Evolutionary conservation across 2,113 vertebrate species (phyloP), one percentile per base, ranked within the genome.

Genomic region (Phalacrocorax pelagicus): DNA sequence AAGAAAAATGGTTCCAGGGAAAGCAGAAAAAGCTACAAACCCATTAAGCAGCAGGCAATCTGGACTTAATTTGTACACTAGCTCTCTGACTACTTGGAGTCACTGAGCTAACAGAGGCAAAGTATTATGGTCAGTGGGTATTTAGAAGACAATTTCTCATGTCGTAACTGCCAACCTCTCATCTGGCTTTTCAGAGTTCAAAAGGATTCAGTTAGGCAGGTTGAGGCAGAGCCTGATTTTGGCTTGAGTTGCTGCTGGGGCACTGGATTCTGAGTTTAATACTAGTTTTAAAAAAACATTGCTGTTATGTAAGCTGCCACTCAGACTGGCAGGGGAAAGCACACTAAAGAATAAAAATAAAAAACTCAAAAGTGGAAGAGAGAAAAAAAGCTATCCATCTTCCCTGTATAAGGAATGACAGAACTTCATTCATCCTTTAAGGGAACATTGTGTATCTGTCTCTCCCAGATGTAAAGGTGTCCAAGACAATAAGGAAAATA

Each of bases 371-470:
- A 86, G 42, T 90, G 46, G 49, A 95, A 84, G 65, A 94, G 27
- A 94, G 30, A 38, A 70, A 86, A 92, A 78, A 90, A 65, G 2
- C 49, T 75, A 93, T 54, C 73, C 54, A 81, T 75, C 59, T 90
- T 90, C 27, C 34, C 24, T 57, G 40, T 80, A 73, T 19, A 86
- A 88, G 19, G 27, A 90, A 73, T 92, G 71, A 92, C 79, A 93
- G 69, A 86, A 70, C 22, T 95, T 90, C 93, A 90, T 94, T 95
- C 84, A 94, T 70, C 54, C 47, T 80, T 94, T 83, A 77, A 87
- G 46, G 30, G 62, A 96, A 90, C 81, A 94, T 70, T 62, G 90
- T 88, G 79, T 86, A 86, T 72, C 82, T 71, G 63, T 88, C 80
- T 92, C 87, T 83, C 79, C 78, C 47, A 90, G 38, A 95, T 78